Evolutionary conservation across 1,140 invertebrate species (phyloP).

Genomic region (Rhynchophorus ferrugineus): DNA sequence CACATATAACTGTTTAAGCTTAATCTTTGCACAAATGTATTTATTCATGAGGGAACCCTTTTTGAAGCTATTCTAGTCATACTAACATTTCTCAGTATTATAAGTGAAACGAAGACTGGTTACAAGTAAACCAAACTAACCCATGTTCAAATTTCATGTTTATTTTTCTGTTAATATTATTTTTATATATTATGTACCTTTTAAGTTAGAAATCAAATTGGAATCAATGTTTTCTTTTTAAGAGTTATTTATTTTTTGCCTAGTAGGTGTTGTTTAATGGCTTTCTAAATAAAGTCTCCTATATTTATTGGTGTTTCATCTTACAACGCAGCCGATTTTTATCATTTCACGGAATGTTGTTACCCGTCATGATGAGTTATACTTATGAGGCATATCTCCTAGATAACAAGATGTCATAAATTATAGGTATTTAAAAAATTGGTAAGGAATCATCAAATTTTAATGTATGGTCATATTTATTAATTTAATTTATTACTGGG

Average conservation of each 20-base stretch:
- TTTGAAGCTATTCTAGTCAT: constrained; percentile 26
- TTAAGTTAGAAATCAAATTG: too few relatives aligned
- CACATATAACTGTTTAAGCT: not conserved
- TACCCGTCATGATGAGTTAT: too few relatives aligned
- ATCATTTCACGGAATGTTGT: too few relatives aligned
- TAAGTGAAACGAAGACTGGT: constrained; percentile 28
- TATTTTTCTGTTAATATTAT: constrained; percentile 1
- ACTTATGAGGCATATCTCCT: too few relatives aligned
- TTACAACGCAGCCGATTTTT: too few relatives aligned
- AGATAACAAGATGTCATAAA: too few relatives aligned
- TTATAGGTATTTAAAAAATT: too few relatives aligned
- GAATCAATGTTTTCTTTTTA: not conserved
- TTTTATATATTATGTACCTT: not conserved
- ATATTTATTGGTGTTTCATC: too few relatives aligned
- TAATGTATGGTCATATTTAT: too few relatives aligned
- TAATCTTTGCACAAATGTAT: not conserved
- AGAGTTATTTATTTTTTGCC: not conserved
- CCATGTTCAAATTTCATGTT: not conserved
- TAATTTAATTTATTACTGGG: too few relatives aligned
- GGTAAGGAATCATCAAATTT: too few relatives aligned
- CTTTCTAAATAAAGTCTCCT: not conserved
- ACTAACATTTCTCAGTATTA: constrained; percentile 28
- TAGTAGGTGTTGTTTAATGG: not conserved
- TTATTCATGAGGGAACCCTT: not conserved
- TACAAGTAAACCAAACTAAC: not conserved